A percentile compares a stretch with the other conserved stretches of the same genome.
Evolutionary conservation across 2,888 invertebrate species (phyloP).

Genomic region (Dolichopus griseipennis): DNA sequence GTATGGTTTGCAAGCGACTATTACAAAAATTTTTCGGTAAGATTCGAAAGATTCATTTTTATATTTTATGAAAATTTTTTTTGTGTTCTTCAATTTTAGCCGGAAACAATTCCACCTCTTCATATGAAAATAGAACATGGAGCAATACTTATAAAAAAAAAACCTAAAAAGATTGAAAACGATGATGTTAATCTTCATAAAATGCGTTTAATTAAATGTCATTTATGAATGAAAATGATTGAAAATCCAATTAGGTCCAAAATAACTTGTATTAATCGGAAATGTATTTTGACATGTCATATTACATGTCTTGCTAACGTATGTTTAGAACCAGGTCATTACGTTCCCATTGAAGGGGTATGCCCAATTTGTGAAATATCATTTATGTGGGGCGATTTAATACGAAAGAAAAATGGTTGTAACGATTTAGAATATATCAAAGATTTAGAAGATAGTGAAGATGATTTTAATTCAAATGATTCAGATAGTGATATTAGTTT

Average conservation of each 20-base stretch:
- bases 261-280: constrained; percentile 55
- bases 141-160: constrained; percentile 56
- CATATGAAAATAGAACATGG: constrained; percentile 78
- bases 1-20: constrained; percentile 80
- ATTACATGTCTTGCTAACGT: constrained; percentile 63
- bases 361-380: constrained; percentile 65
- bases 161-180: constrained; percentile 24
- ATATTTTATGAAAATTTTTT: constrained; percentile 13
- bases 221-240: constrained; percentile 45
- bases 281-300: constrained; percentile 60
- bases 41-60: constrained; percentile 24
- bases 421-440: constrained; percentile 23
- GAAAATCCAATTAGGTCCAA: constrained; percentile 33
- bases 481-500: neutral
- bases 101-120: constrained; percentile 52
- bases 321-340: constrained; percentile 56
- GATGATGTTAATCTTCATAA: constrained; percentile 16
- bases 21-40: constrained; percentile 55
- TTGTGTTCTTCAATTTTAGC: constrained; percentile 29
- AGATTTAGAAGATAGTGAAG: constrained; percentile 16
- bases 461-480: constrained; percentile 18
- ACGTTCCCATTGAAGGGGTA: constrained; percentile 69
- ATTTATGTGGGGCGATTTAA: constrained; percentile 74
- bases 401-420: constrained; percentile 59
- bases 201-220: constrained; percentile 39